Base-by-base conservation (phyloP, 2,113 vertebrate genomes). In the Neogale vison region DNA sequence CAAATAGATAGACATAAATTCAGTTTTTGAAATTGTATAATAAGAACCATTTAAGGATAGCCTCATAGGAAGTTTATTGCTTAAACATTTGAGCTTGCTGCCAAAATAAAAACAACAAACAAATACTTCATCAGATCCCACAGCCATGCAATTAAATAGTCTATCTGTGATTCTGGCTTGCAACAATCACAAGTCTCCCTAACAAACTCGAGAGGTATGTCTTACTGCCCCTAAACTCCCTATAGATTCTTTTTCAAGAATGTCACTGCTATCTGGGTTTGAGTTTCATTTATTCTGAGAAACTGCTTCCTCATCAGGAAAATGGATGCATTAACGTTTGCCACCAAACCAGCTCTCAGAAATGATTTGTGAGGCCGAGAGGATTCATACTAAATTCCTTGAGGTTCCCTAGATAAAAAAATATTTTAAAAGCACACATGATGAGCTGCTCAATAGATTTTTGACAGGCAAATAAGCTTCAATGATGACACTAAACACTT, bases 21-120 rank as follows among this genome's bases (percentile, higher is more conserved):
- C 67, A 71, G 69, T 55, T 93, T 98, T 72, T 77, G 31, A 96
- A 97, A 61, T 17, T 71, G 5, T 55, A 65, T 67, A 52, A 84
- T 94, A 87, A 94, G 39, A 26, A 29, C 42, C 31, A 83, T 23
- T 77, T 71, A 83, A 65, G 29, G 29, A 69, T 50, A 77, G 36
- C 69, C 15, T 71, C 13, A 42, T 57, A 39, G 55, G 74, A 97
- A 67, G 61, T 67, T 18, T 90, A 14, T 52, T 87, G 84, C 6
- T 36, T 98, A 1, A 3, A 39, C 67, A 12, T 42, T 17, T 93
- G 39, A 88, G 72, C 5, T 72, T 95, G 80, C 65, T 94, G 23
- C n/a, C 31, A 87, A 29, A 50, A 88, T 2, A 36, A 72, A 80
- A 91, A 47, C 15, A 92, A n/a, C 63, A 31, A 52, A 47, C 63